Percentiles rank a stretch among this genome's conserved stretches.
phyloP scores from a whole-genome alignment of 2,888 invertebrate genomes.

The Gibbula magus region DNA sequence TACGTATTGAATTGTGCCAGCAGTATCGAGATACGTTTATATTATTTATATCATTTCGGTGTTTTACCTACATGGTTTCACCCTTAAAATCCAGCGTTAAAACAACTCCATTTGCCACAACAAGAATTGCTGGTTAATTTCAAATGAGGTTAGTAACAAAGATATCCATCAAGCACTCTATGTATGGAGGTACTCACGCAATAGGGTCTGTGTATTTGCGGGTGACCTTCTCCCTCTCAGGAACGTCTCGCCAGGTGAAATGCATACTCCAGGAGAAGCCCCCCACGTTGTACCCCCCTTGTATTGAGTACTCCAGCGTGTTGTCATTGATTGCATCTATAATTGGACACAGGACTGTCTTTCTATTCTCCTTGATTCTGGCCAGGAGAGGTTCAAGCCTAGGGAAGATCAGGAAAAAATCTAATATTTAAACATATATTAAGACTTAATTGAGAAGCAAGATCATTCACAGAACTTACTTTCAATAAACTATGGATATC shows the following conservation, averaged over 20 bases:
- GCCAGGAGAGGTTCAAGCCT: constrained; percentile 90
- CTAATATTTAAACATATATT: no score
- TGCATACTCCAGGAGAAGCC: constrained; percentile 81
- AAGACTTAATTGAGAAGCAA: no score
- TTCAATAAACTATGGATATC: no score
- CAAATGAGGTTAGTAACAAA: background rate
- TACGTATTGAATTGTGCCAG: no score
- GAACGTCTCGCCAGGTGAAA: constrained; percentile 84
- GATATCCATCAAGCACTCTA: no score
- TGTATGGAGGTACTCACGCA: constrained; percentile 48
- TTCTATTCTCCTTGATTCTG: constrained; percentile 85
- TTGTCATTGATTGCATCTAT: constrained; percentile 93
- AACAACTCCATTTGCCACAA: background rate
- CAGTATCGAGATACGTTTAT: no score
- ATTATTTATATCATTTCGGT: no score
- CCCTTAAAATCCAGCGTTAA: background rate
- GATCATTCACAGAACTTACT: no score
- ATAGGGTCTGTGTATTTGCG: constrained; percentile 63
- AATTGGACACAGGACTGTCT: constrained; percentile 90
- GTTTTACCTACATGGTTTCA: no score
- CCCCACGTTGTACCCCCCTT: constrained; percentile 64
- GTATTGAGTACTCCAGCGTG: constrained; percentile 77
- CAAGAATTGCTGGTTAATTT: background rate
- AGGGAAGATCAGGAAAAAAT: background rate
- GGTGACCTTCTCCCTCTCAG: constrained; percentile 43